Base-by-base conservation (phyloP, 1,140 invertebrate species). In the Oedothorax gibbosus region DNA sequence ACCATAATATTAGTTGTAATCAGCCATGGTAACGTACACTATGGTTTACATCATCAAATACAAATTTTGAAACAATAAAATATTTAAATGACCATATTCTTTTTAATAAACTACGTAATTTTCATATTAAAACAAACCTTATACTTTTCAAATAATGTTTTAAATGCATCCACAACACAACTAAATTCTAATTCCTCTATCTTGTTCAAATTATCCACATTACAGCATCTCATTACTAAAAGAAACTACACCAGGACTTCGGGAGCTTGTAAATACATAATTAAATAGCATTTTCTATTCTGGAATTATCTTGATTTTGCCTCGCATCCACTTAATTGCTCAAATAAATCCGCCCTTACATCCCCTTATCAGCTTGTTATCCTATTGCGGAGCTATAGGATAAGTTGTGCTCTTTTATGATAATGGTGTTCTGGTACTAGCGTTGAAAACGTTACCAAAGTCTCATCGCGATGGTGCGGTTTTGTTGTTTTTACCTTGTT, bases 351-450 rank as follows among this genome's bases (percentile, higher is more conserved):
- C 56, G n/a, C 20, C n/a, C 51, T 35, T 18, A 21, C 68, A 20
- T 60, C 14, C 68, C 18, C 69, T 65, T 81, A 81, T 81, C 78
- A 71, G 21, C 78, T 35, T n/a, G 54, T 81, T 81, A 81, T 81
- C 66, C 71, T 65, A 66, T 81, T 71, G 60, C 12, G 21, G 49
- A 71, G 51, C 20, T 49, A 35, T 35, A 35, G 49, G 7, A 18
- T 18, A 9, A 9, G 21, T 2, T 12, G 11, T 12, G 65, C n/a
- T 68, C 11, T 18, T 21, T 68, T 21, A 21, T 62, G 57, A 62
- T 62, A 62, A 18, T 62, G 5, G 35, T 35, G 1, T 35, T 35
- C 5, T 1, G 2, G 5, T 35, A 35, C 2, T 35, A 35, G 35
- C 35, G 35, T 35, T 35, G 35, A 35, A 35, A 35, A 35, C 5